A percentile compares a stretch with the other conserved stretches of the same genome.
These are phyloP conservation scores for Netelia inedita DNA, from an alignment of 2,888 invertebrate genomes.

Conservation along the genomic window DNA sequence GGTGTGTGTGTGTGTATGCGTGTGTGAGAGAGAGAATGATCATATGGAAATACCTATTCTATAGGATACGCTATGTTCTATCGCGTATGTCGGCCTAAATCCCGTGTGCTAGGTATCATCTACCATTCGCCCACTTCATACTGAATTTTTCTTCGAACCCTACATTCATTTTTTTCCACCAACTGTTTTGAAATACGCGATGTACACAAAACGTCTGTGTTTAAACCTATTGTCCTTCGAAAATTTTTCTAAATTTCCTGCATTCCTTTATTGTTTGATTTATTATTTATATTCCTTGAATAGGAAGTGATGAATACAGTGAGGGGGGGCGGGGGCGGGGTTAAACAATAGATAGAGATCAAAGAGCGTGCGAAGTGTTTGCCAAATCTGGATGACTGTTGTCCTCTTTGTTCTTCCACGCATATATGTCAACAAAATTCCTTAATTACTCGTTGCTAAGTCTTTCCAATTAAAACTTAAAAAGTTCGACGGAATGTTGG, in stretches of 20 bases:
- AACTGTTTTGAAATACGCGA: constrained; percentile 50
- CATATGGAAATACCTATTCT: too few species aligned
- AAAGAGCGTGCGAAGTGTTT: constrained; percentile 12
- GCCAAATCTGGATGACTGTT: constrained; percentile 11
- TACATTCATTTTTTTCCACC: constrained; percentile 17
- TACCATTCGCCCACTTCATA: constrained; percentile 10
- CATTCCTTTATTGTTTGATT: neutral
- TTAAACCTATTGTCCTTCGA: constrained; percentile 30
- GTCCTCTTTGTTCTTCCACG: constrained; percentile 5
- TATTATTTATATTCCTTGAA: too few species aligned
- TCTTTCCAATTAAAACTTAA: neutral
- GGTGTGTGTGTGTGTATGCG: too few species aligned
- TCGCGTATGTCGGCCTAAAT: too few species aligned
- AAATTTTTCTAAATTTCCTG: neutral
- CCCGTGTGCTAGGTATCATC: neutral
- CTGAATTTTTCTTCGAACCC: neutral
- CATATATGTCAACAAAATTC: neutral
- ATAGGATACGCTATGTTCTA: too few species aligned
- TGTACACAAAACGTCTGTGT: constrained; percentile 12
- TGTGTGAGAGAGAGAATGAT: too few species aligned
- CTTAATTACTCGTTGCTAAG: neutral
- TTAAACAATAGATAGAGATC: too few species aligned
- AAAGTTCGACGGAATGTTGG: too few species aligned
- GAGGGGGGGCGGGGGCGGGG: neutral
- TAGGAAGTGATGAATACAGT: too few species aligned